phyloP scores from a whole-genome alignment of 2,888 invertebrate species.

The Molorchus minor region DNA sequence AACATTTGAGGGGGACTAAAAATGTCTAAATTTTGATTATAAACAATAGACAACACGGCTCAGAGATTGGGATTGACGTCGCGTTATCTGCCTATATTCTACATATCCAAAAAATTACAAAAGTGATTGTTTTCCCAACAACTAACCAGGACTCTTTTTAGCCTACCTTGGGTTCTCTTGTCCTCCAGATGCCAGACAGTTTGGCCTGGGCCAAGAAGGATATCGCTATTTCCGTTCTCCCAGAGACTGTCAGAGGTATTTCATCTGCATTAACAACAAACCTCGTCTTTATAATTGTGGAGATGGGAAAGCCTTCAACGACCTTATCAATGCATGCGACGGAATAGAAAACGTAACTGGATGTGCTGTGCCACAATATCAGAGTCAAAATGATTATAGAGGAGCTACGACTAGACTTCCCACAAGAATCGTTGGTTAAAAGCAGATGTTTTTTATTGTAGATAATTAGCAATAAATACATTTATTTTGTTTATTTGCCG shows the following conservation, averaged over 20 bases:
- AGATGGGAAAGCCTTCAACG: conserved; percentile 80
- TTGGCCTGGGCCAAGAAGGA: conserved; percentile 63
- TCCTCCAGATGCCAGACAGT: conserved; percentile 68
- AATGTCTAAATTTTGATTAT: too few species aligned
- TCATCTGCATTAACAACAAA: conserved; percentile 74
- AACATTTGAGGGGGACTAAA: too few species aligned
- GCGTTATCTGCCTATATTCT: too few species aligned
- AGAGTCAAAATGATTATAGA: conserved; percentile 27
- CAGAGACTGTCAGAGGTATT: conserved; percentile 79
- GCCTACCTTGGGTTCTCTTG: conserved; percentile 83
- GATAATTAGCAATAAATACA: conserved; percentile 15
- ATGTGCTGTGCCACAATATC: conserved; percentile 65
- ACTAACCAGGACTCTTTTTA: too few species aligned
- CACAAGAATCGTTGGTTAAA: conserved; percentile 10
- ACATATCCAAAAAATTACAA: too few species aligned
- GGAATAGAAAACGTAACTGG: conserved; percentile 80
- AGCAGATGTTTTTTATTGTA: conserved; percentile 7
- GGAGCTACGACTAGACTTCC: conserved; percentile 19
- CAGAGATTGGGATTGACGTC: too few species aligned
- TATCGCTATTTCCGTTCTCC: conserved; percentile 68
- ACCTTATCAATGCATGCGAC: conserved; percentile 75
- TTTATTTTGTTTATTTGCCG: not conserved
- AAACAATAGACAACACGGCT: too few species aligned
- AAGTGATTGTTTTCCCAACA: too few species aligned
- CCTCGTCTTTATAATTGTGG: conserved; percentile 82